A percentile compares a stretch with the other conserved stretches of the same genome.
Evolutionary conservation across 2,797 vertebrate species (phyloP).

Genomic region (Brachyrhaphis roseni): DNA sequence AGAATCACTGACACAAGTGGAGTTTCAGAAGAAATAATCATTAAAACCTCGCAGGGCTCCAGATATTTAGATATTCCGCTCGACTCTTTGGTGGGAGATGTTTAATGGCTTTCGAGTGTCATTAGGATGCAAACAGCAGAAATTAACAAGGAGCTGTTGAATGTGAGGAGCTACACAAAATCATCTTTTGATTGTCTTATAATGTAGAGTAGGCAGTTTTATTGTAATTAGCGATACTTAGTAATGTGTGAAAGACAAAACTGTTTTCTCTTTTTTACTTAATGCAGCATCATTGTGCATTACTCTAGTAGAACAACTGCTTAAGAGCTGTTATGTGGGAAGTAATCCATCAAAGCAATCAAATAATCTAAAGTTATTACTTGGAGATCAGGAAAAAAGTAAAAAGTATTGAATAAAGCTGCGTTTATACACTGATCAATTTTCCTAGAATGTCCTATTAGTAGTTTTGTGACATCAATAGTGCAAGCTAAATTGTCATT

Average conservation of each 20-base stretch:
- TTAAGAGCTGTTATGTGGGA: conserved; percentile 27
- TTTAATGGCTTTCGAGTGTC: conserved; percentile 61
- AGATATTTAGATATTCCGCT: conserved; percentile 47
- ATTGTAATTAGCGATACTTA: conserved; percentile 55
- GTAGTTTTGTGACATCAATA: conserved; percentile 18
- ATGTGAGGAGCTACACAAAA: conserved; percentile 50
- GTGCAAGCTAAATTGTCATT: conserved; percentile 7
- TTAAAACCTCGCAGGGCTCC: conserved; percentile 38
- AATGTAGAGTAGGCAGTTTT: conserved; percentile 57
- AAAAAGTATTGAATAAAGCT: conserved; percentile 9
- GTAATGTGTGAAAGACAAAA: conserved; percentile 41
- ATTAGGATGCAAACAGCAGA: conserved; percentile 56
- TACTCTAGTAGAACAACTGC: conserved; percentile 36
- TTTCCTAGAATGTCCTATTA: conserved; percentile 1
- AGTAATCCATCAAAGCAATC: conserved; percentile 21
- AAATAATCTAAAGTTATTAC: conserved; percentile 17
- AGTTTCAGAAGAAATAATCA: conserved; percentile 40
- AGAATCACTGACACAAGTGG: conserved; percentile 42
- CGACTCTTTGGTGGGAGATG: conserved; percentile 50
- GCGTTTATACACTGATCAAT: conserved; percentile 15
- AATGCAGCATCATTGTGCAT: conserved; percentile 24
- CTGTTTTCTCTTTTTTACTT: conserved; percentile 19
- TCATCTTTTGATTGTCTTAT: conserved; percentile 65
- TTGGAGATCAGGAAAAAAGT: background rate
- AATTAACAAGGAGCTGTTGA: conserved; percentile 44